phyloP scores from a whole-genome alignment of 2,797 vertebrate genomes.

The Cacajao melanocephalus region DNA sequence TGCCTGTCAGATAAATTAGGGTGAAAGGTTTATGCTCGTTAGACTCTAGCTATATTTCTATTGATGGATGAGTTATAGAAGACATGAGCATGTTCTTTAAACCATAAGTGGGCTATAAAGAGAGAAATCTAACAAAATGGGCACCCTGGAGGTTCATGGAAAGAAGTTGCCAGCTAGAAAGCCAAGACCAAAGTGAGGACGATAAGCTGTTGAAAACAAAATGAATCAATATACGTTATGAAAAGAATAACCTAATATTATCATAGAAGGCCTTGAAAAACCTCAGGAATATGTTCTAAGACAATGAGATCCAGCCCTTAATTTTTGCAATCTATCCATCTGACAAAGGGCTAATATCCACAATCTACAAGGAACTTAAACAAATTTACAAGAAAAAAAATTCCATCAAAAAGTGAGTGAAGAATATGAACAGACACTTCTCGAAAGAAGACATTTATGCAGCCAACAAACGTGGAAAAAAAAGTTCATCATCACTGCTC shows the following conservation, averaged over 20 bases:
- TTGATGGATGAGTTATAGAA: background rate
- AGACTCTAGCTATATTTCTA: background rate
- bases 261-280: background rate
- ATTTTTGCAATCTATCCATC: too few relatives aligned
- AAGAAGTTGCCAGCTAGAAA: background rate
- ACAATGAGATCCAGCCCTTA: background rate
- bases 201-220: background rate
- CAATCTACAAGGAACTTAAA: too few relatives aligned
- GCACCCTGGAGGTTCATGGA: background rate
- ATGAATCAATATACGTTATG: background rate
- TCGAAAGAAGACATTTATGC: too few relatives aligned
- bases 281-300: background rate
- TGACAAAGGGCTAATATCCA: too few relatives aligned
- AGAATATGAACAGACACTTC: too few relatives aligned
- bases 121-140: background rate
- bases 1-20: background rate
- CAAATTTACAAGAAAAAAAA: too few relatives aligned
- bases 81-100: background rate
- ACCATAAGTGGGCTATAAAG: background rate
- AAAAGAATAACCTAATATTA: background rate
- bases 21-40: background rate
- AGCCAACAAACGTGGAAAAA: too few relatives aligned
- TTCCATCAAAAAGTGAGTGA: too few relatives aligned
- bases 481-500: too few relatives aligned
- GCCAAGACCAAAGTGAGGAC: background rate